Percentiles rank a stretch among this genome's conserved stretches.
Evolutionary conservation across 2,797 vertebrate genomes (phyloP).

Genomic region (Anniella stebbinsi): DNA sequence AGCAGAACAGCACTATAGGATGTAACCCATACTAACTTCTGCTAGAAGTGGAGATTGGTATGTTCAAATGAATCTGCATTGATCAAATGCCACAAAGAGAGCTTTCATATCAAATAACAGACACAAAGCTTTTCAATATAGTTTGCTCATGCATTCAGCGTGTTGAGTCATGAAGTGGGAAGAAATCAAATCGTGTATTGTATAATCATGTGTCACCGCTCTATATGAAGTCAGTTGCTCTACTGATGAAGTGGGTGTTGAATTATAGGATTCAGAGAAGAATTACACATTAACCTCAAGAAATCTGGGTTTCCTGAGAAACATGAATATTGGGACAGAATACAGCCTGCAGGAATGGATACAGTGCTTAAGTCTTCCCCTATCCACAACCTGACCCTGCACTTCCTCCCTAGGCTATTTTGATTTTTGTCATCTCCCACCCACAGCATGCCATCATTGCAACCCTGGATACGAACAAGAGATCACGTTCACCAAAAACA

Average conservation of each 20-base stretch:
- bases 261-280: too few relatives aligned
- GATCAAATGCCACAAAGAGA: background rate
- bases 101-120: background rate
- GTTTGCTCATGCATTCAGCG: background rate
- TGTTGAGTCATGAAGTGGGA: background rate
- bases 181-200: background rate
- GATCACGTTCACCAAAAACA: too few relatives aligned
- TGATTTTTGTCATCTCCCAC: background rate
- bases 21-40: background rate
- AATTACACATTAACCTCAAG: background rate
- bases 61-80: background rate
- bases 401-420: background rate
- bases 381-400: background rate
- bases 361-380: too few relatives aligned
- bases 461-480: too few relatives aligned
- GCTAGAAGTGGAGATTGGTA: background rate
- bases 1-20: too few relatives aligned
- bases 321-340: background rate
- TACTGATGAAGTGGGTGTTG: too few relatives aligned
- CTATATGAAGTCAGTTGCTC: background rate
- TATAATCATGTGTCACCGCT: background rate
- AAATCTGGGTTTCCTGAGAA: background rate
- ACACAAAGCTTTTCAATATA: background rate
- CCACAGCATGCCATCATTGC: background rate
- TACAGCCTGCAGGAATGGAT: background rate